These are phyloP conservation scores for Caretta caretta DNA, from an alignment of 2,113 vertebrate genomes.

Conservation along the genomic window DNA sequence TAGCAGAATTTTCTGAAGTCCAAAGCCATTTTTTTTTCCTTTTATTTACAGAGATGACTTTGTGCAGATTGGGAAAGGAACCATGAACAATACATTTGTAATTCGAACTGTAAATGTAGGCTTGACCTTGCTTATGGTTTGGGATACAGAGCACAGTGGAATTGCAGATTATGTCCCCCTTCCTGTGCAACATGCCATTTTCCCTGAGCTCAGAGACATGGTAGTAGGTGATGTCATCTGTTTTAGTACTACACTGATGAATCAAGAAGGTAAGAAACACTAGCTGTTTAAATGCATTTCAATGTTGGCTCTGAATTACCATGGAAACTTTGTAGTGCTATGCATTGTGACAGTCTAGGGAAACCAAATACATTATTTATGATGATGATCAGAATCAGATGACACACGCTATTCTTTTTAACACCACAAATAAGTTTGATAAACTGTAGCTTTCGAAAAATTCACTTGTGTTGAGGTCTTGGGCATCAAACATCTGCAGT, in stretches of 20 bases:
- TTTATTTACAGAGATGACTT: constrained; percentile 89
- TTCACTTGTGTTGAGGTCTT: neutral
- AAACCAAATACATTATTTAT: constrained; percentile 34
- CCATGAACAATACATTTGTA: constrained; percentile 84
- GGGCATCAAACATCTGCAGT: neutral
- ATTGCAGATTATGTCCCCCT: constrained; percentile 89
- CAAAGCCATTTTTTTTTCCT: neutral
- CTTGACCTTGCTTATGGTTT: constrained; percentile 90
- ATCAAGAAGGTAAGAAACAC: constrained; percentile 82
- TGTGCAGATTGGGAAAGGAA: constrained; percentile 88
- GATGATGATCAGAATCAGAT: constrained; percentile 36
- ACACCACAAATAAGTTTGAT: constrained; percentile 49
- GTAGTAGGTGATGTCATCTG: constrained; percentile 93
- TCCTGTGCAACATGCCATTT: constrained; percentile 89
- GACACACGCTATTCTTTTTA: constrained; percentile 32
- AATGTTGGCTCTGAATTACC: neutral
- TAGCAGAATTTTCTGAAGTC: neutral
- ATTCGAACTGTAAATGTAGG: constrained; percentile 89
- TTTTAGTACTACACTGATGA: constrained; percentile 79
- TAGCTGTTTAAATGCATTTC: neutral
- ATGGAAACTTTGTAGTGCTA: neutral
- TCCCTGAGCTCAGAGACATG: constrained; percentile 76
- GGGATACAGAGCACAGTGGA: constrained; percentile 84
- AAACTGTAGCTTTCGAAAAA: neutral
- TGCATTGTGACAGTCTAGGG: neutral